Evolutionary conservation across 2,888 invertebrate genomes (phyloP), one percentile per base, ranked within the genome.

Genomic region (Zaprionus lineosus): DNA sequence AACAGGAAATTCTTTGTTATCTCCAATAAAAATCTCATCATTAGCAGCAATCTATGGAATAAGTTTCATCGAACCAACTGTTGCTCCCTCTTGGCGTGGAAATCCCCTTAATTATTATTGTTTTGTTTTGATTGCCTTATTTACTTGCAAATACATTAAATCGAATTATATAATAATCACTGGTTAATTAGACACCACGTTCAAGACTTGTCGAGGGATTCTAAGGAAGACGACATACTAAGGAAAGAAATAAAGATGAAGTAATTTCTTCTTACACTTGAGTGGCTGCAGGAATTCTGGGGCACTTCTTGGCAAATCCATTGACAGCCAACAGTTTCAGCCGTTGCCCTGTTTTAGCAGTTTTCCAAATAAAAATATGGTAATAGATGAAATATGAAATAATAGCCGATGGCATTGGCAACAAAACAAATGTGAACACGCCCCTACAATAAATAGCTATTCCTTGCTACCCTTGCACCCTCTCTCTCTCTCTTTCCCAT

Each of bases 171-270:
- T 52, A 71, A 65, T 58, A 55, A 56, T 56, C 46, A 37, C 31
- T 50, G 71, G 75, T 71, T 58, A 61, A 74, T 41, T 51, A 50
- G 43, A 61, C 60, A 70, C n/a, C n/a, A n/a, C n/a, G n/a, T n/a
- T n/a, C n/a, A n/a, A n/a, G n/a, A n/a, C n/a, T n/a, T n/a, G n/a
- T n/a, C n/a, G n/a, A n/a, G n/a, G n/a, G n/a, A n/a, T n/a, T n/a
- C n/a, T n/a, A n/a, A n/a, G n/a, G n/a, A n/a, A n/a, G n/a, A n/a
- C n/a, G n/a, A n/a, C n/a, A n/a, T n/a, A n/a, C n/a, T n/a, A n/a
- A 11, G 9, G 37, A 31, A 28, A 34, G 18, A n/a, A 31, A 9
- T 41, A n/a, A n/a, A n/a, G n/a, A n/a, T n/a, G n/a, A n/a, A n/a
- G n/a, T n/a, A n/a, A n/a, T 31, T 46, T 31, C 18, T 18, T 36